These are phyloP conservation scores for Brachionichthys hirsutus DNA, from an alignment of 2,113 vertebrate genomes.

Conservation along the genomic window DNA sequence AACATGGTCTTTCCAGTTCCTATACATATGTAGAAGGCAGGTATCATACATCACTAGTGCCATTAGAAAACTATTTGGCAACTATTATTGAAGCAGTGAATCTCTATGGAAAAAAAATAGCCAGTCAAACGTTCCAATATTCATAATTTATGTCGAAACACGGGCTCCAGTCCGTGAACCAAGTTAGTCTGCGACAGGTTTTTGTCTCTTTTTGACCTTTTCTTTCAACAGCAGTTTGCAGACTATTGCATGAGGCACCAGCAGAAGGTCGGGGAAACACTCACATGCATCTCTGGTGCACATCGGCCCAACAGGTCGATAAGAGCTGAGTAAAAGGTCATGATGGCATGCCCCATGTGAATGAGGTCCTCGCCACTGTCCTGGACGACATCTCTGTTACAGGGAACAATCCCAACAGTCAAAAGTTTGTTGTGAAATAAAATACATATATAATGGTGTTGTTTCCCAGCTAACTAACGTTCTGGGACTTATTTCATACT, in stretches of 20 bases:
- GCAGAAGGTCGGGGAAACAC: constrained; percentile 46
- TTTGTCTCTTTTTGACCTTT: neutral
- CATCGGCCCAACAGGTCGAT: constrained; percentile 94
- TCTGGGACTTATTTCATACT: too few species aligned
- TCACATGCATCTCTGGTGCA: constrained; percentile 96
- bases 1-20: too few species aligned
- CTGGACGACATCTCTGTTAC: constrained; percentile 78
- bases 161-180: too few species aligned
- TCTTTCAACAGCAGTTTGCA: constrained; percentile 1
- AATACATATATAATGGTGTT: constrained; percentile 2
- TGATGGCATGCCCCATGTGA: constrained; percentile 95
- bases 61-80: too few species aligned
- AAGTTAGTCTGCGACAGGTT: too few species aligned
- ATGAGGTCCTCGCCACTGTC: constrained; percentile 86
- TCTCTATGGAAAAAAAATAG: neutral
- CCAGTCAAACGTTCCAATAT: neutral
- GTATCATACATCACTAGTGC: too few species aligned
- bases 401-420: constrained; percentile 12
- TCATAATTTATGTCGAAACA: too few species aligned
- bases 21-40: too few species aligned
- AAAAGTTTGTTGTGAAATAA: constrained; percentile 5
- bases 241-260: constrained; percentile 13
- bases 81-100: neutral
- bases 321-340: constrained; percentile 95
- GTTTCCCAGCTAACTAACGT: too few species aligned